A percentile compares a stretch with the other conserved stretches of the same genome.
Conservation (phyloP, 1,140 invertebrate species). For the Arctopsyche grandis region DNA sequence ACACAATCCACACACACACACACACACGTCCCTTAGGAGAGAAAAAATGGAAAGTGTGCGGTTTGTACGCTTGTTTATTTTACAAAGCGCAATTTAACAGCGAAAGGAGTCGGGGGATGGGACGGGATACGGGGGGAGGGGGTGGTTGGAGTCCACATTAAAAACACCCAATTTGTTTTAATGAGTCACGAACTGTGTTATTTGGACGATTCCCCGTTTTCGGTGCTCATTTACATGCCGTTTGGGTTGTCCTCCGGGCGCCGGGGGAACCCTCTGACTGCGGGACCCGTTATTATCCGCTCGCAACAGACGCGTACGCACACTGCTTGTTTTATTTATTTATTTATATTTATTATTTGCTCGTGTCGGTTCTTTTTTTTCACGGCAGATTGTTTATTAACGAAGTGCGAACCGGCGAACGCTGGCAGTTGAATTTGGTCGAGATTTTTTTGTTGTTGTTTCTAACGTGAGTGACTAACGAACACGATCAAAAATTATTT, state of each 20-base stretch:
- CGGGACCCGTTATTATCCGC: constrained; percentile 1
- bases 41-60: too few species aligned
- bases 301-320: constrained; percentile 10
- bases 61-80: too few species aligned
- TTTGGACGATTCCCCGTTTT: constrained; percentile 47
- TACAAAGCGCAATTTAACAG: constrained; percentile 43
- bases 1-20: too few species aligned
- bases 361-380: constrained; percentile 8
- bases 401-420: constrained; percentile 1
- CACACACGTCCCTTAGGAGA: too few species aligned
- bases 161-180: constrained; percentile 55
- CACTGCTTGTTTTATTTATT: constrained; percentile 5
- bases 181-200: constrained; percentile 54
- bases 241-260: constrained; percentile 25
- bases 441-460: constrained; percentile 12
- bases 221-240: constrained; percentile 44
- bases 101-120: too few species aligned
- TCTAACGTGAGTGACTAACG: too few species aligned
- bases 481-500: too few species aligned
- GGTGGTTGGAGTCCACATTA: constrained; percentile 41
- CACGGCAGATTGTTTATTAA: constrained; percentile 32
- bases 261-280: constrained; percentile 15
- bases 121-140: not conserved
- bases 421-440: constrained; percentile 8
- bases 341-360: not conserved